These are phyloP conservation scores for Takifugu ocellatus DNA, from an alignment of 2,797 vertebrate species.

Conservation along the genomic window DNA sequence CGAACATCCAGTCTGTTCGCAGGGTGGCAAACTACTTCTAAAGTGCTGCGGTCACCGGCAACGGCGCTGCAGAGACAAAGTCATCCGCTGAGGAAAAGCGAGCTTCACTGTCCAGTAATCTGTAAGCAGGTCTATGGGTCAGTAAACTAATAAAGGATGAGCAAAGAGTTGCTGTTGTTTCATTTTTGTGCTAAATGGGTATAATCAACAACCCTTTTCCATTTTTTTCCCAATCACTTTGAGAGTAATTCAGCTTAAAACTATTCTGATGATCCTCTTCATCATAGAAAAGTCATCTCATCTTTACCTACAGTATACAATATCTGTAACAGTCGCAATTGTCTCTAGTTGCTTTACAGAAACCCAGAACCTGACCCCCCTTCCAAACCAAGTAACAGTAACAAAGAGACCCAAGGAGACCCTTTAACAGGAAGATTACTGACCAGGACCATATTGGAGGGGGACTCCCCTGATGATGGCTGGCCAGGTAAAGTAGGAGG, in stretches of 20 bases:
- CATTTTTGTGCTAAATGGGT: conserved; percentile 60
- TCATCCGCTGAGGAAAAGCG: conserved; percentile 10
- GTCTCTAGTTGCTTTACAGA: too few species aligned
- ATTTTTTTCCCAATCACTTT: conserved; percentile 24
- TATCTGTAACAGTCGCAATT: too few species aligned
- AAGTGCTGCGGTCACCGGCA: conserved; percentile 16
- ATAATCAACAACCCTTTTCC: conserved; percentile 30
- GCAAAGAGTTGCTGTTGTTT: conserved; percentile 51
- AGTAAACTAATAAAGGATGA: conserved; percentile 59
- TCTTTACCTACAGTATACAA: too few species aligned
- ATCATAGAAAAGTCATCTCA: too few species aligned
- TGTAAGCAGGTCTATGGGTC: conserved; percentile 30
- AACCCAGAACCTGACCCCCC: too few species aligned
- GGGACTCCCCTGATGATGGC: too few species aligned
- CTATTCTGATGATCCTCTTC: neutral
- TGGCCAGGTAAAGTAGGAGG: too few species aligned
- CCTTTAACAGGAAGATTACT: too few species aligned
- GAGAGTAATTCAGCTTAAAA: conserved; percentile 12
- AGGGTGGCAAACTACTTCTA: conserved; percentile 90
- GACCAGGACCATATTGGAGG: too few species aligned
- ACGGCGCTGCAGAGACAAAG: conserved; percentile 11
- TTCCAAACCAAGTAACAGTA: too few species aligned
- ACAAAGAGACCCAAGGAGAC: too few species aligned
- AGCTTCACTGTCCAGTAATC: conserved; percentile 17
- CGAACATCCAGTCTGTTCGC: conserved; percentile 85